phyloP scores from a whole-genome alignment of 2,888 invertebrate genomes.

The Agrotis ipsilon region DNA sequence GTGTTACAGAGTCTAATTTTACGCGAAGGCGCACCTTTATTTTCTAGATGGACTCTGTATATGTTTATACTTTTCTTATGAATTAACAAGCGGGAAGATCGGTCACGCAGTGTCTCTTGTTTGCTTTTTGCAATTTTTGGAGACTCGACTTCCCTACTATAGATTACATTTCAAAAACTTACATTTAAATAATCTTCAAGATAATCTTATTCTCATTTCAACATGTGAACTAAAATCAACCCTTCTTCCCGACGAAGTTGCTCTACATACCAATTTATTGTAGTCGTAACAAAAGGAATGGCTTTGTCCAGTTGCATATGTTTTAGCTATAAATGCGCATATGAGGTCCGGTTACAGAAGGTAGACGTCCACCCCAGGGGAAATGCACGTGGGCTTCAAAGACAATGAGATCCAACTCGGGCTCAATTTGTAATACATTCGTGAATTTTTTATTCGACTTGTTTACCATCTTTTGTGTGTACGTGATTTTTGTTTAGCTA shows the following conservation, averaged over 20 bases:
- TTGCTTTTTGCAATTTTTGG: slow-evolving; percentile 8
- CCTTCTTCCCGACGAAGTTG: slow-evolving; percentile 28
- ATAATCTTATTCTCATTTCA: slow-evolving; percentile 1
- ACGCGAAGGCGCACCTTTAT: slow-evolving; percentile 23
- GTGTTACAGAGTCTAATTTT: slow-evolving; percentile 43
- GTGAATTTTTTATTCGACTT: slow-evolving; percentile 64
- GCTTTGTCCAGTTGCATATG: slow-evolving; percentile 58
- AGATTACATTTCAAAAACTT: slow-evolving; percentile 16
- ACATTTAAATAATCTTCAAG: slow-evolving; percentile 10
- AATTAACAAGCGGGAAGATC: slow-evolving; percentile 31
- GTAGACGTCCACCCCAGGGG: slow-evolving; percentile 69
- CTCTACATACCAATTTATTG: slow-evolving; percentile 48
- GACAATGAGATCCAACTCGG: slow-evolving; percentile 69
- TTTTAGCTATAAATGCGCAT: slow-evolving; percentile 50
- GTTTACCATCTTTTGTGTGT: slow-evolving; percentile 54
- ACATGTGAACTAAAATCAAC: slow-evolving; percentile 14
- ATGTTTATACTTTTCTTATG: not conserved
- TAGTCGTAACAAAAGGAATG: slow-evolving; percentile 50
- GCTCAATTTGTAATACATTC: slow-evolving; percentile 64
- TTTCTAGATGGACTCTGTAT: slow-evolving; percentile 2
- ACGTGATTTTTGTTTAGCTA: slow-evolving; percentile 47
- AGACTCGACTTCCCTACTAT: not conserved
- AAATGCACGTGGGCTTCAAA: slow-evolving; percentile 75
- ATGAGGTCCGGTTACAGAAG: slow-evolving; percentile 60
- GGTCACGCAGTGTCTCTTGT: not conserved